Percentiles rank a stretch among this genome's conserved stretches.
Conservation (phyloP, 2,888 invertebrate species). For the Dasypolia templi region DNA sequence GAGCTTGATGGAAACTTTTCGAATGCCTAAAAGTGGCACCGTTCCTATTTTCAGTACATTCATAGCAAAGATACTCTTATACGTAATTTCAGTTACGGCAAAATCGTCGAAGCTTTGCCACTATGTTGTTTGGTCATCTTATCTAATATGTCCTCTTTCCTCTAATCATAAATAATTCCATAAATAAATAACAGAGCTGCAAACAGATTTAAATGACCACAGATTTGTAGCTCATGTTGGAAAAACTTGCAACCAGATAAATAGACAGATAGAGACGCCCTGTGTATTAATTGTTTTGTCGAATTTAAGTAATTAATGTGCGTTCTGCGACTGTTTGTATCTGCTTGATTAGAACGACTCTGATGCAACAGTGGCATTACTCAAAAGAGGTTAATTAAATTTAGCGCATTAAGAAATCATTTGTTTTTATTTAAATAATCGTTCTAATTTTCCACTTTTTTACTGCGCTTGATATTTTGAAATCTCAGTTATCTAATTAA, state of each 20-base stretch:
- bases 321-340: neutral
- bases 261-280: conserved; percentile 1
- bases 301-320: conserved; percentile 8
- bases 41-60: conserved; percentile 4
- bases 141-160: conserved; percentile 24
- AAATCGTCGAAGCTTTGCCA: neutral
- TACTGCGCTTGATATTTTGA: conserved; percentile 18
- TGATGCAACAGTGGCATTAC: conserved; percentile 12
- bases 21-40: neutral
- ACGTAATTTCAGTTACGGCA: neutral
- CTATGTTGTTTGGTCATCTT: neutral
- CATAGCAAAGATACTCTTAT: neutral
- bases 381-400: conserved; percentile 42
- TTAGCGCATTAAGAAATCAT: conserved; percentile 26
- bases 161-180: conserved; percentile 4
- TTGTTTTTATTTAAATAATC: conserved; percentile 32
- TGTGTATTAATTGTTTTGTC: conserved; percentile 12
- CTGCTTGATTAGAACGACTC: conserved; percentile 13
- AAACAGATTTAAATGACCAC: conserved; percentile 28
- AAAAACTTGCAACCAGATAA: conserved; percentile 8
- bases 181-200: conserved; percentile 16
- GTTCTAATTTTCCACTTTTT: conserved; percentile 20
- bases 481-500: neutral
- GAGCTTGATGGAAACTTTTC: neutral
- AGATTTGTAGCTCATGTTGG: neutral